These are phyloP conservation scores for Odobenus rosmarus DNA, from an alignment of 2,113 vertebrate genomes.

Conservation along the genomic window DNA sequence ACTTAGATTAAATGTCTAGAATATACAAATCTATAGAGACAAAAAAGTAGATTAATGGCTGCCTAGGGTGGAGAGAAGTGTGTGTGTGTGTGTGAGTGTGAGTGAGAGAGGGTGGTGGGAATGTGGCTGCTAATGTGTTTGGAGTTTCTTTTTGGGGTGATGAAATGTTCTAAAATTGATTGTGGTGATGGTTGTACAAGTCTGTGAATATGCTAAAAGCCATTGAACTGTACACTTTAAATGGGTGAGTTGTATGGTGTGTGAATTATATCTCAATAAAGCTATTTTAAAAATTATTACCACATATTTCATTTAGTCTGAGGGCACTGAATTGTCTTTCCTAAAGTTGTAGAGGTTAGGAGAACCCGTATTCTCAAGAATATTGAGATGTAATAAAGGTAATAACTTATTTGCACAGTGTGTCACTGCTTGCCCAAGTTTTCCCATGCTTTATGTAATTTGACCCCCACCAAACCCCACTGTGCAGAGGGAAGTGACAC, in stretches of 20 bases:
- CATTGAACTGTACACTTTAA: constrained; percentile 8
- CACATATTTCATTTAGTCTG: background rate
- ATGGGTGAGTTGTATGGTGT: background rate
- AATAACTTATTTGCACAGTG: background rate
- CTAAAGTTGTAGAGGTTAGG: background rate
- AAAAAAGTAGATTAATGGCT: background rate
- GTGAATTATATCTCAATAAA: constrained; percentile 51
- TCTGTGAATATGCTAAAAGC: constrained; percentile 20
- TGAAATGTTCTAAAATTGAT: constrained; percentile 6
- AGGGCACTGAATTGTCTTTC: constrained; percentile 34
- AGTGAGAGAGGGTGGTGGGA: background rate
- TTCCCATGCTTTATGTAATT: background rate
- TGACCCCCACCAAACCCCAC: background rate
- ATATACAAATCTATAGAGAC: background rate
- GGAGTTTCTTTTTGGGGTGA: background rate
- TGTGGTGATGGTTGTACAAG: background rate
- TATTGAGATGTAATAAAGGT: background rate
- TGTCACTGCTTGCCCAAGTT: background rate
- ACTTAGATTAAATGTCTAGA: constrained; percentile 10
- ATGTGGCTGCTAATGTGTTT: background rate
- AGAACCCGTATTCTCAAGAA: constrained; percentile 30
- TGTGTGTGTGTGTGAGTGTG: background rate
- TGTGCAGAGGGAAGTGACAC: constrained; percentile 12
- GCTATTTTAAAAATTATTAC: background rate
- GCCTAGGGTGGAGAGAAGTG: background rate